These are phyloP conservation scores for Porites evermanni DNA, from an alignment of 92 coral and sea anemone genomes.

Conservation along the genomic window DNA sequence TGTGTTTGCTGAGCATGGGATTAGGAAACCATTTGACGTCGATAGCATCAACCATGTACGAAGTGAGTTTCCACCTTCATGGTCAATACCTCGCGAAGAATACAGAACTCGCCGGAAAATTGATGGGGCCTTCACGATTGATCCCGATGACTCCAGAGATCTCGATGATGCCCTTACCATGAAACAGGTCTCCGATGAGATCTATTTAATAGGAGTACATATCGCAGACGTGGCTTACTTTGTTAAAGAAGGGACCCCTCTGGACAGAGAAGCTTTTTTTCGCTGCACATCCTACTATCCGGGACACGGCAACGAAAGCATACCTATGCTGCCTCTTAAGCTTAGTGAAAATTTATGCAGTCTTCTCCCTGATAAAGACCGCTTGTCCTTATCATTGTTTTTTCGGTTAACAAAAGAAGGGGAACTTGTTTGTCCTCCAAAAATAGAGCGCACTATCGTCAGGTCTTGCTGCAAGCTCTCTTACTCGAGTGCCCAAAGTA, in stretches of 20 bases:
- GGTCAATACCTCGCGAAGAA: slow-evolving; percentile 69
- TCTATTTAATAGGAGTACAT: slow-evolving; percentile 62
- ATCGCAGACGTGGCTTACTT: slow-evolving; percentile 81
- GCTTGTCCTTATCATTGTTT: slow-evolving; percentile 62
- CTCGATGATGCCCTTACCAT: slow-evolving; percentile 84
- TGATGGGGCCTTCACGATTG: slow-evolving; percentile 70
- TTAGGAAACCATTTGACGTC: slow-evolving; percentile 42
- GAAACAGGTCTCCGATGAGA: slow-evolving; percentile 27
- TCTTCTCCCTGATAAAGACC: slow-evolving; percentile 66
- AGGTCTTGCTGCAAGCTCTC: slow-evolving; percentile 63
- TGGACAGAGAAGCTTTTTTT: slow-evolving; percentile 68
- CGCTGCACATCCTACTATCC: slow-evolving; percentile 79
- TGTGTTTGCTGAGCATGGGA: slow-evolving; percentile 68
- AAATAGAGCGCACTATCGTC: slow-evolving; percentile 60
- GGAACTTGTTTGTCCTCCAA: slow-evolving; percentile 36
- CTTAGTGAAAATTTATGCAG: slow-evolving; percentile 77
- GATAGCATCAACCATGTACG: slow-evolving; percentile 30
- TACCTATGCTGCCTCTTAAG: slow-evolving; percentile 80
- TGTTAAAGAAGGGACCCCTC: slow-evolving; percentile 64
- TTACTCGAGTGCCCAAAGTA: slow-evolving; percentile 61
- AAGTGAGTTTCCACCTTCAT: slow-evolving; percentile 25
- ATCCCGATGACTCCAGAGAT: slow-evolving; percentile 71
- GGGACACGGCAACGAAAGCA: slow-evolving; percentile 44
- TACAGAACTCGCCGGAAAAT: slow-evolving; percentile 26
- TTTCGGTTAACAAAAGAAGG: slow-evolving; percentile 53